These are phyloP conservation scores for Ridgeia piscesae DNA, from an alignment of 1,140 invertebrate genomes.

Conservation along the genomic window DNA sequence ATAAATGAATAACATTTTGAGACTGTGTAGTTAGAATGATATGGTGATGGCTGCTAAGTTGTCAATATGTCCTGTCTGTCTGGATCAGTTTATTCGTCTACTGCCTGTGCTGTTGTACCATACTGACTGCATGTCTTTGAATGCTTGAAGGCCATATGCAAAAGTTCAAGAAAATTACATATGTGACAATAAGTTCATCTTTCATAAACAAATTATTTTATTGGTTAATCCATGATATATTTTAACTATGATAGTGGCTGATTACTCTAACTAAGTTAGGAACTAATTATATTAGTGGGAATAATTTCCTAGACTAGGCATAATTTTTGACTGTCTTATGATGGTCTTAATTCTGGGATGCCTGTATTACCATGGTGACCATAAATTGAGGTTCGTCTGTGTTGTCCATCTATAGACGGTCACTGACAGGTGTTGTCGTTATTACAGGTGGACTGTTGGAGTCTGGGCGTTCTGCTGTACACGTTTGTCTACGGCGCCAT, in stretches of 20 bases:
- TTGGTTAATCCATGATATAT: neutral
- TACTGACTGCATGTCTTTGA: too few relatives aligned
- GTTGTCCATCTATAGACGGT: conserved; percentile 6
- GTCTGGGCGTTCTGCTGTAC: conserved; percentile 93
- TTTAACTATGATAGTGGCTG: neutral
- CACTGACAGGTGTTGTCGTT: conserved; percentile 45
- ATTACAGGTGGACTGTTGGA: conserved; percentile 85
- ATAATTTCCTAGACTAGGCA: too few relatives aligned
- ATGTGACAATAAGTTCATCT: neutral
- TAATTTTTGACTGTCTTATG: too few relatives aligned
- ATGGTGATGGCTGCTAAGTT: neutral
- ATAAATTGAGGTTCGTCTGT: too few relatives aligned
- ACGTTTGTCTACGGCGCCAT: conserved; percentile 98
- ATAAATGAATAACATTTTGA: neutral
- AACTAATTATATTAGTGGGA: too few relatives aligned
- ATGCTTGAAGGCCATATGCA: neutral
- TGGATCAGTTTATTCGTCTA: too few relatives aligned
- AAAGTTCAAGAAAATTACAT: neutral
- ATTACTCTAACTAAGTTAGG: too few relatives aligned
- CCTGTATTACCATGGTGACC: too few relatives aligned
- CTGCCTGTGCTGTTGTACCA: too few relatives aligned
- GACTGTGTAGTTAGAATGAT: neutral
- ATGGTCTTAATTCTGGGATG: too few relatives aligned
- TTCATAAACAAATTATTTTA: neutral
- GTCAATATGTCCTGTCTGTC: neutral